These are phyloP conservation scores for Galeruca laticollis DNA, from an alignment of 2,888 invertebrate genomes.

Conservation along the genomic window DNA sequence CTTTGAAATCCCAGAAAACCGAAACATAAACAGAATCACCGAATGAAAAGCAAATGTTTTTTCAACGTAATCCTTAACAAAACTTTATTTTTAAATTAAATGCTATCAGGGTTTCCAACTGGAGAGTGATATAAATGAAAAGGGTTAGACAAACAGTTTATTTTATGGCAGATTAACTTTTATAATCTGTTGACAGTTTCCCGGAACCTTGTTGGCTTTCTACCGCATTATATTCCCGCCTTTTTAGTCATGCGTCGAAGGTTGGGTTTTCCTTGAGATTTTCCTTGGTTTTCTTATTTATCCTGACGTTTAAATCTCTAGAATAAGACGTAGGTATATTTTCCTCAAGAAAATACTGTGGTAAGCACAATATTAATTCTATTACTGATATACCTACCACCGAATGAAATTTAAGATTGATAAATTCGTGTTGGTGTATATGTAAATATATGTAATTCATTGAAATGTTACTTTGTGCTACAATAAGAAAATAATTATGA, in stretches of 20 bases:
- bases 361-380: not conserved
- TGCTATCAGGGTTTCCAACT: conserved; percentile 51
- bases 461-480: no score
- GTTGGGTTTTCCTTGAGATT: conserved; percentile 40
- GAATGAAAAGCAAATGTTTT: conserved; percentile 53
- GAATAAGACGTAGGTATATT: conserved; percentile 18
- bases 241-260: conserved; percentile 47
- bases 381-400: no score
- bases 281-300: conserved; percentile 48
- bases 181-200: conserved; percentile 65
- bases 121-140: conserved; percentile 54
- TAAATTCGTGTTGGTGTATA: no score
- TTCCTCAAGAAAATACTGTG: not conserved
- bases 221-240: conserved; percentile 52
- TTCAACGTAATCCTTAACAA: conserved; percentile 49
- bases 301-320: conserved; percentile 51
- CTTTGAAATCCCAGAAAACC: conserved; percentile 48
- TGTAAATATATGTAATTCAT: no score
- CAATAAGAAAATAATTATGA: no score
- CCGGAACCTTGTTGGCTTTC: conserved; percentile 56
- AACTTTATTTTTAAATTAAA: conserved; percentile 56
- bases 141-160: conserved; percentile 63
- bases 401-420: no score
- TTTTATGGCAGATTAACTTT: conserved; percentile 65
- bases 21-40: conserved; percentile 50